phyloP scores from a whole-genome alignment of 2,888 invertebrate genomes.

The Spisula subtruncata region DNA sequence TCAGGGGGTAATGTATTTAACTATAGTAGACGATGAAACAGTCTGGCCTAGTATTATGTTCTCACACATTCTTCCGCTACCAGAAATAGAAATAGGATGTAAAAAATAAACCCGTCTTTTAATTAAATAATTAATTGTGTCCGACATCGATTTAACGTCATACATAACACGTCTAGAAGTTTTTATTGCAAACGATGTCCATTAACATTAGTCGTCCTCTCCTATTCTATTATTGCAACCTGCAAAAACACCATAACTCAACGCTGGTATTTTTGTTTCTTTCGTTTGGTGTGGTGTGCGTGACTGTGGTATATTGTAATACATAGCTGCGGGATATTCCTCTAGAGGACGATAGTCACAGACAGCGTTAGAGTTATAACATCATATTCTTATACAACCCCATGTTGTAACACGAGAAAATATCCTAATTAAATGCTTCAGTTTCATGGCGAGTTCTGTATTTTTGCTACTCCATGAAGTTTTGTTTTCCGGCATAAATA shows the following conservation, averaged over 20 bases:
- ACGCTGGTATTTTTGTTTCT: not conserved
- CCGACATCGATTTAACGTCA: constrained; percentile 3
- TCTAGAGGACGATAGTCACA: not conserved
- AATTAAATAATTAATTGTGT: constrained; percentile 23
- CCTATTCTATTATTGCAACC: not conserved
- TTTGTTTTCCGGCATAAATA: not conserved
- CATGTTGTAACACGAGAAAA: not conserved
- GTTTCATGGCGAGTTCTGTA: not conserved
- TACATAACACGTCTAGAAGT: not conserved
- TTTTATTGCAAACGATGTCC: not conserved
- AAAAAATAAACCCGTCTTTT: not conserved
- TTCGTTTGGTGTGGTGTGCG: not conserved
- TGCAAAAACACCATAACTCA: not conserved
- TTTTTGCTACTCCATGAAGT: not conserved
- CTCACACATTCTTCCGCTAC: too few relatives aligned
- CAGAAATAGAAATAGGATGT: not conserved
- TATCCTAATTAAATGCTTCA: constrained; percentile 14
- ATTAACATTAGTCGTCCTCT: not conserved
- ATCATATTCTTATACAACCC: not conserved
- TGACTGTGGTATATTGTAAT: not conserved
- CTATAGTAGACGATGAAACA: not conserved
- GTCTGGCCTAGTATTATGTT: not conserved
- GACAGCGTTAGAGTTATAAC: not conserved
- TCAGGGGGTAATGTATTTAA: too few relatives aligned
- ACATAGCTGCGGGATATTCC: not conserved